phyloP scores from a whole-genome alignment of 2,113 vertebrate species.

The Erpornis zantholeuca region DNA sequence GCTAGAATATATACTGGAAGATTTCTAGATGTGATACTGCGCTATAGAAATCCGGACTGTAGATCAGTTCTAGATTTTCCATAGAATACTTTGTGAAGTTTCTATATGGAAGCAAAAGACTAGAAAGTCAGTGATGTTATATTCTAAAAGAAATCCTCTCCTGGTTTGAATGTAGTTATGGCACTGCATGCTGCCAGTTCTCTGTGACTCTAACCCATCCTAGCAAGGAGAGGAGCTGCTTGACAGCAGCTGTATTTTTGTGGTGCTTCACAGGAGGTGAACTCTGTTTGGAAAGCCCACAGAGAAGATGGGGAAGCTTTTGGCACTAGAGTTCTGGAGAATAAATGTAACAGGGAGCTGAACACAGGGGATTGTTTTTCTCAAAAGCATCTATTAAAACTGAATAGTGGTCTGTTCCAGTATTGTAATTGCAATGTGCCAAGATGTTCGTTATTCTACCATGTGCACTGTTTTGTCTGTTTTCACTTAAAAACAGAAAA shows the following conservation, averaged over 20 bases:
- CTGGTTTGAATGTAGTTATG: not conserved
- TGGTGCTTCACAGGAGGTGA: constrained; percentile 47
- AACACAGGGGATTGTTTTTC: constrained; percentile 36
- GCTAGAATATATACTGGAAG: not conserved
- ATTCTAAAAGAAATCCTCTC: not conserved
- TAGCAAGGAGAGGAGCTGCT: not conserved
- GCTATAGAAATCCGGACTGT: not conserved
- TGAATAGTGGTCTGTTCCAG: constrained; percentile 30
- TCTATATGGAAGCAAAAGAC: not conserved
- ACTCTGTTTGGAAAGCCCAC: constrained; percentile 36
- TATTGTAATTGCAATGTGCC: constrained; percentile 44
- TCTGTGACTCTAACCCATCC: not conserved
- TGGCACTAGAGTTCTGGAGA: constrained; percentile 27
- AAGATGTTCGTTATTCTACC: constrained; percentile 50
- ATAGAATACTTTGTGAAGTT: not conserved
- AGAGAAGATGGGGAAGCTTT: constrained; percentile 39
- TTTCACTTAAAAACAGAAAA: constrained; percentile 54
- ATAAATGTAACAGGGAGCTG: constrained; percentile 47
- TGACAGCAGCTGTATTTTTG: constrained; percentile 51
- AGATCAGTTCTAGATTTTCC: not conserved
- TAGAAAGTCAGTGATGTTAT: not conserved
- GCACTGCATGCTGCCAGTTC: not conserved
- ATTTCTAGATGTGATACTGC: not conserved
- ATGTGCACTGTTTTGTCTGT: constrained; percentile 27
- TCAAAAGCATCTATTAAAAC: constrained; percentile 49